phyloP scores from a whole-genome alignment of 2,113 vertebrate species.

The Phodopus roborovskii region DNA sequence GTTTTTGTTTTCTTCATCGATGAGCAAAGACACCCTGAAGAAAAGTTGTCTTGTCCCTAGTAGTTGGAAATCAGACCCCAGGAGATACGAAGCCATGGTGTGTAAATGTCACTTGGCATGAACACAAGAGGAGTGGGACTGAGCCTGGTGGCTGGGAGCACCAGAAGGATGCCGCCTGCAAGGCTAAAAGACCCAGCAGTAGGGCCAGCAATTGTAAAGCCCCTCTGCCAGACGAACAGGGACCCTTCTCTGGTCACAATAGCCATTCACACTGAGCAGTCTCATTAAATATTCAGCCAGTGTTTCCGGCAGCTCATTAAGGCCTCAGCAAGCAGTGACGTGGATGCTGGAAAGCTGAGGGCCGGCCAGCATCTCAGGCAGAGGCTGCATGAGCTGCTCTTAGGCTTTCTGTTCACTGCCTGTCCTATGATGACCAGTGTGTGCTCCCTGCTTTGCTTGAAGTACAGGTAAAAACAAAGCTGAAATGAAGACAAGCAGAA shows the following conservation, averaged over 20 bases:
- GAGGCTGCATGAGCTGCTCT: slow-evolving; percentile 84
- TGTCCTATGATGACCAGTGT: slow-evolving; percentile 91
- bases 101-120: background rate
- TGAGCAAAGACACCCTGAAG: background rate
- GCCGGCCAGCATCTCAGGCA: slow-evolving; percentile 86
- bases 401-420: slow-evolving; percentile 85
- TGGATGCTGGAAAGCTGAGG: slow-evolving; percentile 85
- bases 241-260: slow-evolving; percentile 88
- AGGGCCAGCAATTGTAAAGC: slow-evolving; percentile 82
- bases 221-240: slow-evolving; percentile 84
- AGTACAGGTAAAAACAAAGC: slow-evolving; percentile 91
- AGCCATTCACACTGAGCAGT: slow-evolving; percentile 86
- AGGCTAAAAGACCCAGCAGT: slow-evolving; percentile 62
- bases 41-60: slow-evolving; percentile 27
- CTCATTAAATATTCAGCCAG: slow-evolving; percentile 92
- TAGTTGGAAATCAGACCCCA: background rate
- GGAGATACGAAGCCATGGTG: background rate
- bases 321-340: slow-evolving; percentile 88
- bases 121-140: background rate
- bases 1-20: background rate
- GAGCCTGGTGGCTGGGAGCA: background rate
- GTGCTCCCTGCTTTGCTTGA: slow-evolving; percentile 93
- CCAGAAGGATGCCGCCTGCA: slow-evolving; percentile 75
- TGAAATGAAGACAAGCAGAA: background rate
- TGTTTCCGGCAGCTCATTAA: slow-evolving; percentile 91